Evolutionary conservation across 1,140 invertebrate species (phyloP).

Genomic region (Macrobrachium nipponense): DNA sequence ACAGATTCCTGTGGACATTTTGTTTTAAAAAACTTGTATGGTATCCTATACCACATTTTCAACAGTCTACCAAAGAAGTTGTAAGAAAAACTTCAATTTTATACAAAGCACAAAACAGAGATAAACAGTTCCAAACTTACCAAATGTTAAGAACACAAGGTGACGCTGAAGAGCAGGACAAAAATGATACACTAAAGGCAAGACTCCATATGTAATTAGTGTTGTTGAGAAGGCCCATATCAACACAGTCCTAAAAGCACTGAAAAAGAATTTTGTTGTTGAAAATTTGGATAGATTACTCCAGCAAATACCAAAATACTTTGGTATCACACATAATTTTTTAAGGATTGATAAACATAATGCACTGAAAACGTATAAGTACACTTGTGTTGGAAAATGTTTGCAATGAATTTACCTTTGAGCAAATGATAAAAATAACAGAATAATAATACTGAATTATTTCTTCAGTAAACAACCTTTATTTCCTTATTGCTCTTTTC

Average conservation of each 20-base stretch:
- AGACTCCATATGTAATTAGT: not conserved
- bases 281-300: not conserved
- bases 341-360: not conserved
- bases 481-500: too few relatives aligned
- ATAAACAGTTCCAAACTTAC: not conserved
- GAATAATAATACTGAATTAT: too few relatives aligned
- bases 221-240: not conserved
- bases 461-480: too few relatives aligned
- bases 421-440: not conserved
- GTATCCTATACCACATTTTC: not conserved
- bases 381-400: too few relatives aligned
- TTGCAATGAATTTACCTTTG: not conserved
- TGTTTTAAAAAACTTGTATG: too few relatives aligned
- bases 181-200: constrained; percentile 1
- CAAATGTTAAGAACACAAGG: constrained; percentile 9
- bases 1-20: too few relatives aligned
- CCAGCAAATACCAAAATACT: not conserved
- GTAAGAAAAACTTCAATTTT: not conserved
- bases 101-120: not conserved
- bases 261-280: not conserved
- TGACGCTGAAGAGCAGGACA: constrained; percentile 7
- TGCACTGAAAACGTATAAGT: too few relatives aligned
- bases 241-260: constrained; percentile 1
- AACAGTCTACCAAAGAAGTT: not conserved
- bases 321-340: not conserved